Evolutionary conservation across 2,113 vertebrate genomes (phyloP).

Genomic region (Corythoichthys haematopterus): DNA sequence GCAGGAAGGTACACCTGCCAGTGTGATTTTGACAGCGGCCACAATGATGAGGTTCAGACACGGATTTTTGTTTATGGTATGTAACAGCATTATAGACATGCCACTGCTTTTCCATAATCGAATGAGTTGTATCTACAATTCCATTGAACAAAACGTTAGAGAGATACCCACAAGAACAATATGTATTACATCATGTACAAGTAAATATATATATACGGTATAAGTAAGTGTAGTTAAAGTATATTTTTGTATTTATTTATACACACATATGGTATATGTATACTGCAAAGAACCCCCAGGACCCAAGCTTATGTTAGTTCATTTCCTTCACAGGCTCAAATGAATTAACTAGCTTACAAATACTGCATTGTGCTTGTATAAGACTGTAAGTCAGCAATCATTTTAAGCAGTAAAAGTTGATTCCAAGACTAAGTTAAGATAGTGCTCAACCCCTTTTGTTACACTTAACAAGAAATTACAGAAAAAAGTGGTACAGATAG

Average conservation of each 20-base stretch:
- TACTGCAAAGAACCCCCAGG: too few species aligned
- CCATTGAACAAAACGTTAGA: not conserved
- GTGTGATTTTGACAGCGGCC: slow-evolving; percentile 18
- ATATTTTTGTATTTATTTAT: too few species aligned
- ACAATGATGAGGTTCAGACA: rapidly evolving
- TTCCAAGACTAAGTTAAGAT: too few species aligned
- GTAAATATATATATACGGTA: too few species aligned
- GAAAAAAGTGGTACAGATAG: not conserved
- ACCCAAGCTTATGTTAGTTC: too few species aligned
- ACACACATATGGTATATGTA: too few species aligned
- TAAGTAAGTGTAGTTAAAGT: too few species aligned
- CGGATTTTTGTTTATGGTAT: slow-evolving; percentile 62
- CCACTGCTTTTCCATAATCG: not conserved
- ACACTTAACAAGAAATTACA: not conserved
- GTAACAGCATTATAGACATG: slow-evolving; percentile 12
- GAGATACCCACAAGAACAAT: not conserved
- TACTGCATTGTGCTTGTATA: not conserved
- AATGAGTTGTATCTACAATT: not conserved
- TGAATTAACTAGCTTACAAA: not conserved
- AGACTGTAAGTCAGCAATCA: not conserved
- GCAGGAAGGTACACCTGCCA: slow-evolving; percentile 56
- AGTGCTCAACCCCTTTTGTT: too few species aligned
- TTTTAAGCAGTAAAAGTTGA: not conserved
- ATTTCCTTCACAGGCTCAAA: not conserved
- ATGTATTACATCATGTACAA: not conserved